A percentile compares a stretch with the other conserved stretches of the same genome.
Conservation (phyloP, 2,888 invertebrate genomes). For the Hemithea aestivaria region DNA sequence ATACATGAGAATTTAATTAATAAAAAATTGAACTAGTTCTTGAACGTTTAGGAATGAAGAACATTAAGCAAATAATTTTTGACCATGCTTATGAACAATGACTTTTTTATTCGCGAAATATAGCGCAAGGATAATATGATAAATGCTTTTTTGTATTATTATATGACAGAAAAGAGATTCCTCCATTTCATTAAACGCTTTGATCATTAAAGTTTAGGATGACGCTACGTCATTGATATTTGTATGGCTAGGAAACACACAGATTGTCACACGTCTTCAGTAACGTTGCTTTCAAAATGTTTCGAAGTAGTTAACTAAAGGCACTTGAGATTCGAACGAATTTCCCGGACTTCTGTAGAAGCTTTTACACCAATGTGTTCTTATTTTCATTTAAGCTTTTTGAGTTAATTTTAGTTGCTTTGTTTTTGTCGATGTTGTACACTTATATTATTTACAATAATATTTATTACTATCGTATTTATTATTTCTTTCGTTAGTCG, state of each 20-base stretch:
- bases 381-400: slow-evolving; percentile 18
- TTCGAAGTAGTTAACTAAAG: slow-evolving; percentile 32
- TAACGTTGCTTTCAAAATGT: slow-evolving; percentile 34
- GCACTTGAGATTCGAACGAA: slow-evolving; percentile 27
- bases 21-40: no score
- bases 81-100: no score
- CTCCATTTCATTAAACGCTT: no score
- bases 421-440: slow-evolving; percentile 13
- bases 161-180: no score
- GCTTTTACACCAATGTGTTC: slow-evolving; percentile 35
- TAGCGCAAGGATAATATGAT: no score
- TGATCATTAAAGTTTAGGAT: slow-evolving; percentile 52
- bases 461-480: no score
- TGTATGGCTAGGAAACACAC: slow-evolving; percentile 40
- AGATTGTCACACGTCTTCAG: slow-evolving; percentile 39
- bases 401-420: slow-evolving; percentile 13
- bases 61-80: no score
- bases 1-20: no score
- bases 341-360: slow-evolving; percentile 35
- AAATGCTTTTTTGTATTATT: no score
- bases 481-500: not conserved
- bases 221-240: slow-evolving; percentile 50
- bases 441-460: slow-evolving; percentile 1
- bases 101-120: no score
- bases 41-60: no score